Percentiles rank a stretch among this genome's conserved stretches.
Conservation (phyloP, 2,888 invertebrate genomes). For the Acleris cristana region DNA sequence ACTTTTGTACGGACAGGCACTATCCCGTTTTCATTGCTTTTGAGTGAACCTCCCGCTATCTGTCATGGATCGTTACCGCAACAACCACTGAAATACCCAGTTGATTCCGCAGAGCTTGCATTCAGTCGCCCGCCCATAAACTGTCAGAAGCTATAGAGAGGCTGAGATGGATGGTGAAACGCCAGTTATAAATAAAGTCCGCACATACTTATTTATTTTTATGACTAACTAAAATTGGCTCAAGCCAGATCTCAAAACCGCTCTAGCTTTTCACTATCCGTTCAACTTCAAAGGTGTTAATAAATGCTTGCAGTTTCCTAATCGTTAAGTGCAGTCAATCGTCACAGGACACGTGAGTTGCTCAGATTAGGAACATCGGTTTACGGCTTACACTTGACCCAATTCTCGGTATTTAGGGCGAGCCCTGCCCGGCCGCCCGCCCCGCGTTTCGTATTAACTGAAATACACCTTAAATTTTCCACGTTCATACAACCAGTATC, state of each 20-base stretch:
- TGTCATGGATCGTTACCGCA: neutral
- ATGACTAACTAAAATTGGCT: too few species aligned
- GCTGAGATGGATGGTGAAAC: neutral
- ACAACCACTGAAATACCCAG: constrained; percentile 1
- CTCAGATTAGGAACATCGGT: constrained; percentile 31
- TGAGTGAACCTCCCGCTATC: neutral
- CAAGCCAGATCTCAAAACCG: too few species aligned
- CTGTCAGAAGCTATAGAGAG: neutral
- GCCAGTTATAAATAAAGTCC: neutral
- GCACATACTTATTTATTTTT: neutral
- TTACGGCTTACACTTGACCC: constrained; percentile 71
- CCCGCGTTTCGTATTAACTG: constrained; percentile 39
- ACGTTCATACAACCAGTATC: neutral
- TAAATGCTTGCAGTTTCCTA: neutral
- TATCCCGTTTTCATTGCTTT: too few species aligned
- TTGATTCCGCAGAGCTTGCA: constrained; percentile 2
- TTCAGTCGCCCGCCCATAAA: neutral
- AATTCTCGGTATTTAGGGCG: constrained; percentile 67
- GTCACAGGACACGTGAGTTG: constrained; percentile 1
- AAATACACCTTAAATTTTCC: constrained; percentile 15
- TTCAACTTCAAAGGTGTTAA: neutral
- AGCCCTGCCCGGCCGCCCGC: constrained; percentile 50
- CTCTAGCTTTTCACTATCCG: too few species aligned
- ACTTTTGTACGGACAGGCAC: too few species aligned
- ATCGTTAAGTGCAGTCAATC: too few species aligned